These are phyloP conservation scores for Crocuta crocuta DNA, from an alignment of 2,113 vertebrate species.

Conservation along the genomic window DNA sequence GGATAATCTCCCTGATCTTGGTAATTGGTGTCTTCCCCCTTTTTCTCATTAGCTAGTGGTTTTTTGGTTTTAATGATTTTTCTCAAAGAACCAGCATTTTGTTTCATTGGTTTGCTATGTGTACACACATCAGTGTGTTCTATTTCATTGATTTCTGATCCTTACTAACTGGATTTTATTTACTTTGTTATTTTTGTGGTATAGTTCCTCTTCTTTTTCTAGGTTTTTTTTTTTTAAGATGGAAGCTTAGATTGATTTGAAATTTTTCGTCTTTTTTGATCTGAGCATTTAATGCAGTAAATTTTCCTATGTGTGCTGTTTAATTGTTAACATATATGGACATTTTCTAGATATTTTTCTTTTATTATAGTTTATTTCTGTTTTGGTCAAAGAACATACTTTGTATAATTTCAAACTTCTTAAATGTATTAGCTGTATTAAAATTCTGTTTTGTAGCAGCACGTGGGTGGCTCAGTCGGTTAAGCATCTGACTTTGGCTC, in stretches of 20 bases:
- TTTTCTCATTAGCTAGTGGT: background rate
- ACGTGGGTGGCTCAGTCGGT: too few species aligned
- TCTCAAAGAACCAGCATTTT: background rate
- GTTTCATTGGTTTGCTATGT: background rate
- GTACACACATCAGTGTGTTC: background rate
- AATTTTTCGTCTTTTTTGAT: background rate
- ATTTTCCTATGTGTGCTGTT: background rate
- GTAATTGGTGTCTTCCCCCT: background rate
- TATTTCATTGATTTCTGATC: background rate
- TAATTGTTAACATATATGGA: background rate
- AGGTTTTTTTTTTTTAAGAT: background rate
- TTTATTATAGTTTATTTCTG: background rate
- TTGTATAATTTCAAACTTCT: background rate
- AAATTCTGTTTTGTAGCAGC: background rate
- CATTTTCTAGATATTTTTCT: background rate
- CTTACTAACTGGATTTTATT: background rate
- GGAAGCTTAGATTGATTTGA: background rate
- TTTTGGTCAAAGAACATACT: background rate
- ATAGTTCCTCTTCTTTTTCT: background rate
- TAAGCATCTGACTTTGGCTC: too few species aligned
- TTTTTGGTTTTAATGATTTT: background rate
- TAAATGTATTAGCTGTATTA: background rate
- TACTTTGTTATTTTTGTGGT: background rate
- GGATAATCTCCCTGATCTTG: background rate
- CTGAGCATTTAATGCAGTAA: background rate